Evolutionary conservation across 1,140 invertebrate genomes (phyloP).

Genomic region (Musca vetustissima): DNA sequence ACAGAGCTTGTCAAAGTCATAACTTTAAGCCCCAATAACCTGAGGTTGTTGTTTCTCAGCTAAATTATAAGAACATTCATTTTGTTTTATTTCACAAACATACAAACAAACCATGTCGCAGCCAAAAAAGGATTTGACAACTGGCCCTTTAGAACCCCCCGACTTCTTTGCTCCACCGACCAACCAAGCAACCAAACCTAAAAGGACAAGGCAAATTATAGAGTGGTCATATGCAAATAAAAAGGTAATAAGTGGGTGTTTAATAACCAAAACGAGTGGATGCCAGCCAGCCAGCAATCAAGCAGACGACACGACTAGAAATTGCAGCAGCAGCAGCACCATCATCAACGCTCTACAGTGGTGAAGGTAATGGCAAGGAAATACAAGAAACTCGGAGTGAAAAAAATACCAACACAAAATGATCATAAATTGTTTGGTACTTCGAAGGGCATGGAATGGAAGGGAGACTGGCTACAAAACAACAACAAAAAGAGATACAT

Average conservation of each 20-base stretch:
- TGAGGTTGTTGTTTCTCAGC: constrained; percentile 6
- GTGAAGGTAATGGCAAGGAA: neutral
- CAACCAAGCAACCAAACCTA: neutral
- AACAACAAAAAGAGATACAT: constrained; percentile 2
- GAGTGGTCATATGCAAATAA: constrained; percentile 52
- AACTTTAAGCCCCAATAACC: constrained; percentile 19
- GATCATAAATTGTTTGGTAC: no score
- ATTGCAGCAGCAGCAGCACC: no score
- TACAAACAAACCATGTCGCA: neutral
- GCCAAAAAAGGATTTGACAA: constrained; percentile 12
- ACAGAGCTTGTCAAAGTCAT: neutral
- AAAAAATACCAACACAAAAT: neutral
- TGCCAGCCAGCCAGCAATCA: constrained; percentile 20
- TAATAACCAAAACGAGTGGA: constrained; percentile 43
- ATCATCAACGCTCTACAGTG: neutral
- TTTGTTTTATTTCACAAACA: neutral
- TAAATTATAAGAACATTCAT: constrained; percentile 17
- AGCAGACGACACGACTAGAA: constrained; percentile 1
- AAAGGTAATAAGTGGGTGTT: constrained; percentile 55
- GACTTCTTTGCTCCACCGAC: no score
- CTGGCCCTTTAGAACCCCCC: neutral
- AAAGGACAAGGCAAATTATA: constrained; percentile 40
- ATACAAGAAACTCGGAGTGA: neutral
- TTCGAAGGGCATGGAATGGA: no score
- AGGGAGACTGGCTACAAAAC: no score